Percentiles rank a stretch among this genome's conserved stretches.
Conservation (phyloP, 2,888 invertebrate species). For the Coenonympha glycerion region DNA sequence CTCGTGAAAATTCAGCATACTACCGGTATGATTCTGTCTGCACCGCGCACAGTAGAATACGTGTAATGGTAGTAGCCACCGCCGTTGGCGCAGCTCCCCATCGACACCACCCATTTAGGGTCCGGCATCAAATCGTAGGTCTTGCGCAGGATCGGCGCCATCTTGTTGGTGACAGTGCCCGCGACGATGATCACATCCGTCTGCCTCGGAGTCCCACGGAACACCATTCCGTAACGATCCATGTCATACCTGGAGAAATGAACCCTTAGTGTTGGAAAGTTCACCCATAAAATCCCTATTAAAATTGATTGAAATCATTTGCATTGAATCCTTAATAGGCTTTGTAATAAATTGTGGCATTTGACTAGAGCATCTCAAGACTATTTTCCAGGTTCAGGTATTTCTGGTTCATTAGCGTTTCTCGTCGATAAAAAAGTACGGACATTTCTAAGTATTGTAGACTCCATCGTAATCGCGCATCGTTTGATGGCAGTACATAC, state of each 20-base stretch:
- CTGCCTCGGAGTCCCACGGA: conserved; percentile 96
- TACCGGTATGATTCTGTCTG: conserved; percentile 62
- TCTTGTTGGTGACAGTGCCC: conserved; percentile 98
- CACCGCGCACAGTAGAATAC: conserved; percentile 89
- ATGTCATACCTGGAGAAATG: conserved; percentile 85
- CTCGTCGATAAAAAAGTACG: not conserved
- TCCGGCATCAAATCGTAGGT: conserved; percentile 98
- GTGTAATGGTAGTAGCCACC: conserved; percentile 99
- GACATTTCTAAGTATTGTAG: no score
- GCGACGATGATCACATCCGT: conserved; percentile 98
- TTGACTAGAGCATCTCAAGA: not conserved
- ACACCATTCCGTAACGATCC: conserved; percentile 98
- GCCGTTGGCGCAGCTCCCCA: conserved; percentile 99
- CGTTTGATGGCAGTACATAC: no score
- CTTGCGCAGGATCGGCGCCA: conserved; percentile 97
- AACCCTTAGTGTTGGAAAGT: no score
- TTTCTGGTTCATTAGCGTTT: not conserved
- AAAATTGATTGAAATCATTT: no score
- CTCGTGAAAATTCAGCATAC: not conserved
- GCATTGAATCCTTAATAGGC: no score
- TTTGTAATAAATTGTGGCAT: no score
- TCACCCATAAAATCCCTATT: no score
- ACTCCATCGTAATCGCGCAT: no score
- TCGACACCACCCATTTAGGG: conserved; percentile 97
- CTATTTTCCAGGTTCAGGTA: not conserved